These are phyloP conservation scores for Nipponia nippon DNA, from an alignment of 2,113 vertebrate genomes.

Conservation along the genomic window DNA sequence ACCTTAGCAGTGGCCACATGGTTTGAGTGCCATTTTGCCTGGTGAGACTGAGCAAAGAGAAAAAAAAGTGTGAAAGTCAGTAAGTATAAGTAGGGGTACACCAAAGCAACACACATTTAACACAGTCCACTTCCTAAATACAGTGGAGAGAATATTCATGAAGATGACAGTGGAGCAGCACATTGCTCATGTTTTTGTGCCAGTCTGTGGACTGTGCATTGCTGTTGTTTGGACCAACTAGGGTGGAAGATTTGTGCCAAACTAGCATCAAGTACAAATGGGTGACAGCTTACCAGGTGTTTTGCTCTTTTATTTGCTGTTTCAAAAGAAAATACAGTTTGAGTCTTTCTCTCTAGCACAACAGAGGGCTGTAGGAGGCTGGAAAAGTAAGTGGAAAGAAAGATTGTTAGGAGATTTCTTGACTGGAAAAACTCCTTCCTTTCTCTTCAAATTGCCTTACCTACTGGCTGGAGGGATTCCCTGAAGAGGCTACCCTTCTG, in stretches of 20 bases:
- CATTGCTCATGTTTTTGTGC: not conserved
- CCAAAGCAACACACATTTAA: not conserved
- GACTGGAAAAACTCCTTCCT: not conserved
- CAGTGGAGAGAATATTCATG: not conserved
- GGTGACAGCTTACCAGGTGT: not conserved
- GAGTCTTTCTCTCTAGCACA: not conserved
- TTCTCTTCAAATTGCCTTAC: not conserved
- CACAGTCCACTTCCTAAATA: not conserved
- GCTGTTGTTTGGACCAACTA: not conserved
- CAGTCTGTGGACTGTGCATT: not conserved
- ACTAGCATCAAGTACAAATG: not conserved
- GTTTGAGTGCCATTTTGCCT: not conserved
- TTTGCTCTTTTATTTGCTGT: not conserved
- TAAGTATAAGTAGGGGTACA: not conserved
- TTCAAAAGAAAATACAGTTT: not conserved
- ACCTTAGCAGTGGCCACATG: not conserved
- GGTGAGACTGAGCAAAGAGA: not conserved
- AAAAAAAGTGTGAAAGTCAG: not conserved
- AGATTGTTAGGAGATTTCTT: not conserved
- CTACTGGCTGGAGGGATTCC: not conserved
- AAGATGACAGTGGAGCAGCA: not conserved
- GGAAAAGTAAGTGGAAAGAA: not conserved
- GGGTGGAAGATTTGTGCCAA: not conserved
- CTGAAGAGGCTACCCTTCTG: not conserved
- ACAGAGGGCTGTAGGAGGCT: not conserved